A percentile compares a stretch with the other conserved stretches of the same genome.
Evolutionary conservation across 2,797 vertebrate species (phyloP).

Genomic region (Hafferia zeledoni): DNA sequence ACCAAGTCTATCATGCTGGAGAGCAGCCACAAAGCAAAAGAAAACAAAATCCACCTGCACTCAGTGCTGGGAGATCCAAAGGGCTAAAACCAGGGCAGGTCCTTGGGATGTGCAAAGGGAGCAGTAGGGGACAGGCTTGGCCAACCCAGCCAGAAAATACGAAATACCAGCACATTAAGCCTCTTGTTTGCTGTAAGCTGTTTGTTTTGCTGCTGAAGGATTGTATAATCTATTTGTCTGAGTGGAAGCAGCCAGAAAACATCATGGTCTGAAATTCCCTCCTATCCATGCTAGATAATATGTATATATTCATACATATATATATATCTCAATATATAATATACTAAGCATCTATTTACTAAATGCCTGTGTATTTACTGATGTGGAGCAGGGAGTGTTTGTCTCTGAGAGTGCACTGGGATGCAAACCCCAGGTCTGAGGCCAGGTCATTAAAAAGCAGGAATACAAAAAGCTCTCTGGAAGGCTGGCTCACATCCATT

Average conservation of each 20-base stretch:
- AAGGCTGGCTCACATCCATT: neutral
- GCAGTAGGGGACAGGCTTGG: neutral
- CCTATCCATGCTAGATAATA: neutral
- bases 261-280: neutral
- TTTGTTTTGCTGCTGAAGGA: conserved; percentile 39
- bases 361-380: neutral
- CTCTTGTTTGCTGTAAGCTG: conserved; percentile 28
- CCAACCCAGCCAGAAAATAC: neutral
- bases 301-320: neutral
- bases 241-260: neutral
- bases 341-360: neutral
- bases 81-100: neutral
- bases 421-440: neutral
- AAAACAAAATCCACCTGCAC: neutral
- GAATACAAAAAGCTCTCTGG: neutral
- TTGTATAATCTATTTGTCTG: neutral
- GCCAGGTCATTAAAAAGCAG: neutral
- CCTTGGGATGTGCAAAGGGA: neutral
- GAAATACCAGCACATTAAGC: neutral
- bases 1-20: neutral
- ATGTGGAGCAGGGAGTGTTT: neutral
- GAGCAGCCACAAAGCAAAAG: neutral
- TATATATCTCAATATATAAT: neutral
- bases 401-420: neutral
- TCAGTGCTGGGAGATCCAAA: neutral